These are phyloP conservation scores for Paradoxurus hermaphroditus DNA, from an alignment of 2,113 vertebrate genomes.

Conservation along the genomic window DNA sequence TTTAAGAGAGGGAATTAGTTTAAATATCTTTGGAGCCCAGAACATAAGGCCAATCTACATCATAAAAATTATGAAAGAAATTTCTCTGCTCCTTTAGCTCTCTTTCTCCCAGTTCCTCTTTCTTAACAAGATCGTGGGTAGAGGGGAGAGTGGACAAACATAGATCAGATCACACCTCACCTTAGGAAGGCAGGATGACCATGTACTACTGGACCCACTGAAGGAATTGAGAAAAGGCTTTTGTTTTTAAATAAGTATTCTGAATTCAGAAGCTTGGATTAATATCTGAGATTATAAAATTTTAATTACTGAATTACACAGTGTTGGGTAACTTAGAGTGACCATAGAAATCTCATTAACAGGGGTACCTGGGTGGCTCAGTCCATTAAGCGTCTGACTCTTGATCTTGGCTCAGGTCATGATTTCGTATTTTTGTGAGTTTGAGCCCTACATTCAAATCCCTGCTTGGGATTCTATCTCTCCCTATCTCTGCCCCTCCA, in stretches of 20 bases:
- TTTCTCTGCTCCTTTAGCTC: neutral
- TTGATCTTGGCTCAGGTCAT: too few species aligned
- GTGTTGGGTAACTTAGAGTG: neutral
- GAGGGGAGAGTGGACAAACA: too few species aligned
- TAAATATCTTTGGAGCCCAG: neutral
- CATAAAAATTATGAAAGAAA: neutral
- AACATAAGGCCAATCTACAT: neutral
- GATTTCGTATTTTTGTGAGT: too few species aligned
- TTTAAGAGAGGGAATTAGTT: neutral
- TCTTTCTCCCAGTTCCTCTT: neutral
- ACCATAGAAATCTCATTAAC: neutral
- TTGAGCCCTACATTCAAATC: too few species aligned
- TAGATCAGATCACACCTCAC: too few species aligned
- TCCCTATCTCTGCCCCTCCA: too few species aligned
- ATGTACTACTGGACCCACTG: neutral
- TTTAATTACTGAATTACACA: slow-evolving; percentile 10
- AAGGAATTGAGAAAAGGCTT: neutral
- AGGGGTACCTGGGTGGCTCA: too few species aligned
- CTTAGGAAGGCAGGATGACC: neutral
- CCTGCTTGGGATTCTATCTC: too few species aligned
- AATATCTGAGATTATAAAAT: neutral
- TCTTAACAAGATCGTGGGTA: neutral
- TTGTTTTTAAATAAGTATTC: neutral
- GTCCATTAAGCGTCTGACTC: too few species aligned
- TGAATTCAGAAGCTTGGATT: neutral